Evolutionary conservation across 2,797 vertebrate genomes (phyloP), one percentile per base, ranked within the genome.

Genomic region (Pelochelys cantorii): DNA sequence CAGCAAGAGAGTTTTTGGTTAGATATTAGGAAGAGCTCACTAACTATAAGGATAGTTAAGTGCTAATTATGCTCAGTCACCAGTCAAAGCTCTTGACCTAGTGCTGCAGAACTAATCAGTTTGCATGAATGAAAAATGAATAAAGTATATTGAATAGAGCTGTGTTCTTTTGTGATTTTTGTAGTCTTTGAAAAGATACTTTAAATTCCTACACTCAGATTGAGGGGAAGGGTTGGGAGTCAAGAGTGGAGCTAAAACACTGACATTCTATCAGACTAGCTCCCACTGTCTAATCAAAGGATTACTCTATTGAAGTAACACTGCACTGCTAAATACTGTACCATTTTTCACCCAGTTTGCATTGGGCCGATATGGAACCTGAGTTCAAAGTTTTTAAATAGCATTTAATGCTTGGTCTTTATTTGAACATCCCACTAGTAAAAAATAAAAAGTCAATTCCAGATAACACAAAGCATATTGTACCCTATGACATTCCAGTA

Each of bases 291-390:
- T 37, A 20, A 14, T n/a, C 29, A 59, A 78, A 68, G 74, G 62
- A 74, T 52, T 29, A 78, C 53, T 27, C 25, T 25, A 11, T 57
- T 23, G 34, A 59, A 71, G n/a, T 88, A 71, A 29, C 4, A 79
- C 31, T 75, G 37, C 56, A 87, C 52, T 87, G 55, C 25, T 77
- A 22, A 87, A 79, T 27, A 29, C 42, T 48, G 42, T 52, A 85
- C 79, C 53, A 54, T 54, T 81, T 91, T 75, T n/a, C 65, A 53
- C 79, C 60, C 71, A 3, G 13, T 48, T 82, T 94, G 93, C 86
- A 84, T 91, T 92, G 78, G 85, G 85, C 75, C 74, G 90, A 86
- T 95, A 89, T 92, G 53, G 88, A 96, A 94, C 68, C 87, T 81
- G 88, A 89, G 57, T 56, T 89, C 57, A 53, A 83, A 77, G n/a